Evolutionary conservation across 1,140 invertebrate genomes (phyloP).

Genomic region (Brachionus plicatilis): DNA sequence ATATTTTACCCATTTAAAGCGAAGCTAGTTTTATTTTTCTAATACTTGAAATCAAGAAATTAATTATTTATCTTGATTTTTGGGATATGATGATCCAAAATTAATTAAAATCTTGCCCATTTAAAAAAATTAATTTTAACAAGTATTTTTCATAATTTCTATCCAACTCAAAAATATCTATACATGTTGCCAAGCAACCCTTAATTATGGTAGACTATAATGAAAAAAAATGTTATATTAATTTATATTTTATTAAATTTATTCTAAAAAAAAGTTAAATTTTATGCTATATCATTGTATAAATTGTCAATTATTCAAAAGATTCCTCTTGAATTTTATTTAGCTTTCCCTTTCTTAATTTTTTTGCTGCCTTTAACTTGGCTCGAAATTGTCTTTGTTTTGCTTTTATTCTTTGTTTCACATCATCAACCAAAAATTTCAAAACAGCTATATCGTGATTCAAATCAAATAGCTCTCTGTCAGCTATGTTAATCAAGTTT

Average conservation of each 20-base stretch:
- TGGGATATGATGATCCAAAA: neutral
- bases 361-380: neutral
- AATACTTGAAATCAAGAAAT: neutral
- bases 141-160: neutral
- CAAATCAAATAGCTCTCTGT: neutral
- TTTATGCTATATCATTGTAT: neutral
- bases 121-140: neutral
- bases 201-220: neutral
- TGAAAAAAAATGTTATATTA: neutral
- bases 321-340: neutral
- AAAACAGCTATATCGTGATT: neutral
- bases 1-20: slow-evolving; percentile 11
- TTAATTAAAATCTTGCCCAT: slow-evolving; percentile 1
- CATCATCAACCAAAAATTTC: neutral
- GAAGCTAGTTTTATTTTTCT: neutral
- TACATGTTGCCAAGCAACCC: neutral
- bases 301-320: neutral
- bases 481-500: neutral
- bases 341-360: neutral
- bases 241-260: neutral
- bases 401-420: neutral
- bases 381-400: neutral
- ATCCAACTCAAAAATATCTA: neutral
- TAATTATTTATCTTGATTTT: neutral
- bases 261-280: neutral